Percentiles rank a stretch among this genome's conserved stretches.
phyloP scores from a whole-genome alignment of 2,113 vertebrate genomes.

The Notiomystis cincta region DNA sequence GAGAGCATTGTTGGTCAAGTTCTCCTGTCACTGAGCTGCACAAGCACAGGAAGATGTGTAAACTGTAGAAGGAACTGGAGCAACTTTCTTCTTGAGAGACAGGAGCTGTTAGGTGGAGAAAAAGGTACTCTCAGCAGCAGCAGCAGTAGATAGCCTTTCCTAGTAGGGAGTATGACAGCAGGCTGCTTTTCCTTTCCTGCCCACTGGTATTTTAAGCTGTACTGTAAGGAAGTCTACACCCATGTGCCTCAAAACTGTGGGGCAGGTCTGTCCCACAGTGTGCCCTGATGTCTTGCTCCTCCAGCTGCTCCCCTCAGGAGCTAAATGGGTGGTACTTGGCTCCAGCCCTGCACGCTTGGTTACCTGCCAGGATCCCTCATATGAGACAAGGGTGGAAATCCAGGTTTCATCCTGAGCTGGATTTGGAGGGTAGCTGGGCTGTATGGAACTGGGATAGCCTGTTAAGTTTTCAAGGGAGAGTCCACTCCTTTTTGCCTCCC shows the following conservation, averaged over 20 bases:
- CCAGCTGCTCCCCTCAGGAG: neutral
- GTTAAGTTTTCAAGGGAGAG: neutral
- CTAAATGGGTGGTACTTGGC: fast-evolving
- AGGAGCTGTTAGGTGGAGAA: neutral
- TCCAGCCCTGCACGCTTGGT: neutral
- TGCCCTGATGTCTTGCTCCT: fast-evolving
- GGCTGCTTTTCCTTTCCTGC: neutral
- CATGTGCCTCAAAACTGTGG: neutral
- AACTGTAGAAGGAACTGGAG: neutral
- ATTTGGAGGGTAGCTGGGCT: neutral
- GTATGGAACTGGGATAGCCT: neutral
- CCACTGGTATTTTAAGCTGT: neutral
- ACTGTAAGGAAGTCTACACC: neutral
- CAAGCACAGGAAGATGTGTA: neutral
- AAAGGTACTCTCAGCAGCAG: neutral
- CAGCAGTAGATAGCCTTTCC: neutral
- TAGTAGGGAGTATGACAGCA: fast-evolving
- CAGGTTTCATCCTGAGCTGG: neutral
- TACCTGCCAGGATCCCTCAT: neutral
- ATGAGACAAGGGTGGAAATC: neutral
- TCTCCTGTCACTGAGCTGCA: neutral
- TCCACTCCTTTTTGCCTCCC: neutral
- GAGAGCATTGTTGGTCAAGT: fast-evolving
- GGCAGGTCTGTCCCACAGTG: neutral
- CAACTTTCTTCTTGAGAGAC: neutral